Percentiles rank a stretch among this genome's conserved stretches.
These are phyloP conservation scores for Danio jaintianensis DNA, from an alignment of 2,797 vertebrate genomes.

Conservation along the genomic window DNA sequence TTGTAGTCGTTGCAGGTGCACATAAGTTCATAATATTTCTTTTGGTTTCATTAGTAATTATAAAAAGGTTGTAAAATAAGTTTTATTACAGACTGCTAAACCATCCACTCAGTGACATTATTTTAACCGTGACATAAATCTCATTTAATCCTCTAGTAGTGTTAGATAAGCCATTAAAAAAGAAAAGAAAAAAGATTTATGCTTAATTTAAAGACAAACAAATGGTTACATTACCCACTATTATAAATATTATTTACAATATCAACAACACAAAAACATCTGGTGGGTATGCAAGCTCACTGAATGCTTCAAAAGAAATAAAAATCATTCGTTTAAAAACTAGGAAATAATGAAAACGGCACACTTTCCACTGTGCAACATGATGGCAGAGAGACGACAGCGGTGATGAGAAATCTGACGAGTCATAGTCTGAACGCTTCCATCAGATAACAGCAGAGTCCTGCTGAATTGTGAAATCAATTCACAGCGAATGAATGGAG, in stretches of 20 bases:
- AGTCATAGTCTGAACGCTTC: constrained; percentile 49
- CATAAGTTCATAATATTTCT: constrained; percentile 44
- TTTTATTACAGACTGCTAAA: neutral
- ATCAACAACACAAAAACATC: neutral
- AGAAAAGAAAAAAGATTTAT: neutral
- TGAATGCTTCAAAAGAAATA: neutral
- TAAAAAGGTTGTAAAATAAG: neutral
- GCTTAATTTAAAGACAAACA: neutral
- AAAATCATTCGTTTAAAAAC: constrained; percentile 11
- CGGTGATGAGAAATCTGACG: constrained; percentile 32
- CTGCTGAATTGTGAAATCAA: constrained; percentile 48
- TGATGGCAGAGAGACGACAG: constrained; percentile 6
- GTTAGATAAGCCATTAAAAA: neutral
- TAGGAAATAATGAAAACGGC: constrained; percentile 10
- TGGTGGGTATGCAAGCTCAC: neutral
- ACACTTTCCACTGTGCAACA: constrained; percentile 17
- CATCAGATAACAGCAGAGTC: constrained; percentile 37
- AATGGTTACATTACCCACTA: neutral
- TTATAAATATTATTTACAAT: constrained; percentile 1
- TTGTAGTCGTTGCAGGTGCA: constrained; percentile 56
- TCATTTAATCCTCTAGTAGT: neutral
- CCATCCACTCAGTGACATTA: neutral
- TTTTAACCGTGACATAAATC: neutral
- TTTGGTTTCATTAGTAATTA: constrained; percentile 25
- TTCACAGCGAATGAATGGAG: constrained; percentile 34